A percentile compares a stretch with the other conserved stretches of the same genome.
phyloP scores from a whole-genome alignment of 53 echinoderm and acorn worm species.

The Pentamera pediparva region DNA sequence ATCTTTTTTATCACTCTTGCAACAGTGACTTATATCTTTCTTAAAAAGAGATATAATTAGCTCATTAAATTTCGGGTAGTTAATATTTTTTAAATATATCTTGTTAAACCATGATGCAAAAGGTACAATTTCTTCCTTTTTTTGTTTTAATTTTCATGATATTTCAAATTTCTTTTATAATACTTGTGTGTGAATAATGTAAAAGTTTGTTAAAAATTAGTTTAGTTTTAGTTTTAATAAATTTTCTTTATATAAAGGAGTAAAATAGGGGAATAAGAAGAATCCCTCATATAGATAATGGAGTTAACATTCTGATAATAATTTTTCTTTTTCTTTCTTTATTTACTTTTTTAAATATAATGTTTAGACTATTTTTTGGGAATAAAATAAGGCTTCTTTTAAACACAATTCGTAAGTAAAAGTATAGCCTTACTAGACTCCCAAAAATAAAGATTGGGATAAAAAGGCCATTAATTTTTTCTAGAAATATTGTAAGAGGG shows the following conservation, averaged over 20 bases:
- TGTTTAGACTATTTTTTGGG: conserved; percentile 35
- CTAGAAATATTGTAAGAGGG: background rate
- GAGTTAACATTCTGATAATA: background rate
- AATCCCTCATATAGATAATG: background rate
- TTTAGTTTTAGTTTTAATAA: conserved; percentile 6
- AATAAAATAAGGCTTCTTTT: conserved; percentile 44
- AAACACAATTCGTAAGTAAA: conserved; percentile 49
- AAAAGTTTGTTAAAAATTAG: conserved; percentile 6
- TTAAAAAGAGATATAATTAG: too few relatives aligned
- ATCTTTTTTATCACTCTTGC: too few relatives aligned
- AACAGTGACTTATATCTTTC: too few relatives aligned
- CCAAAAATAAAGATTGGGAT: conserved; percentile 22
- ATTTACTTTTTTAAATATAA: conserved; percentile 1
- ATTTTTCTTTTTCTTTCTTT: background rate
- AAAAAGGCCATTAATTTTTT: background rate
- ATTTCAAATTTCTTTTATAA: conserved; percentile 62
- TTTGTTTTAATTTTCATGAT: conserved; percentile 12
- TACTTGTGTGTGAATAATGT: conserved; percentile 31
- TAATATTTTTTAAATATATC: conserved; percentile 19
- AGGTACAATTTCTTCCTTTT: conserved; percentile 46
- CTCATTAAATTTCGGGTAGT: too few relatives aligned
- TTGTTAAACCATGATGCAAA: conserved; percentile 73
- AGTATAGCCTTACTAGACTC: conserved; percentile 51
- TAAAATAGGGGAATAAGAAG: background rate
- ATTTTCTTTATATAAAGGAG: conserved; percentile 7